A percentile compares a stretch with the other conserved stretches of the same genome.
Conservation (phyloP, 2,113 vertebrate species). For the Mustela lutreola region DNA sequence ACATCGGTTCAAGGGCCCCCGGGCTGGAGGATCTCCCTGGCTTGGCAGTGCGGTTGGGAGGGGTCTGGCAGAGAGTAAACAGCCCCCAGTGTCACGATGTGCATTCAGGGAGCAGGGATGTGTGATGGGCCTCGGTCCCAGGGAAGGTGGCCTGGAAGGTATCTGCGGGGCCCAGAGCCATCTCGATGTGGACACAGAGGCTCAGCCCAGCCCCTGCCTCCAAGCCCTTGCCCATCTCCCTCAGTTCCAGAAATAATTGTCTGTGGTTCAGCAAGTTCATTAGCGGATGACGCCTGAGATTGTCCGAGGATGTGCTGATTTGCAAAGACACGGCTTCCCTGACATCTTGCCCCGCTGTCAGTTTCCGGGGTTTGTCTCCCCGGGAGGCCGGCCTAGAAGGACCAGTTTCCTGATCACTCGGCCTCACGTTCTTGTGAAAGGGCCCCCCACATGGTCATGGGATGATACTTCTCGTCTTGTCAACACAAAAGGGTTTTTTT, state of each 20-base stretch:
- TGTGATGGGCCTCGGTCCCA: neutral
- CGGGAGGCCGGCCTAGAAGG: neutral
- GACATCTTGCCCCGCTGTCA: rapidly evolving
- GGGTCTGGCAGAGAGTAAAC: neutral
- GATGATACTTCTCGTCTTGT: neutral
- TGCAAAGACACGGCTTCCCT: neutral
- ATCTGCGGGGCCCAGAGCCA: neutral
- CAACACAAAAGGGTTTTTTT: neutral
- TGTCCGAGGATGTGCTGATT: neutral
- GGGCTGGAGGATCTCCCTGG: neutral
- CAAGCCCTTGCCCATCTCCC: neutral
- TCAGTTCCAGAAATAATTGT: neutral
- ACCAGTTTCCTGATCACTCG: neutral
- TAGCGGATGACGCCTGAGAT: rapidly evolving
- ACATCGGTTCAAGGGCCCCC: neutral
- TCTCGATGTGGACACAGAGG: rapidly evolving
- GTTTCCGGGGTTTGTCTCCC: neutral
- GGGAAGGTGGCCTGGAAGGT: neutral
- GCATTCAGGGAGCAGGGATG: neutral
- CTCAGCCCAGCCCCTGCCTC: neutral
- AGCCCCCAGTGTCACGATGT: rapidly evolving
- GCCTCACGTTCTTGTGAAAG: neutral
- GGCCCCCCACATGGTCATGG: rapidly evolving
- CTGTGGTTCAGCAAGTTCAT: neutral
- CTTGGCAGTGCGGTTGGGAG: neutral